phyloP scores from a whole-genome alignment of 2,113 vertebrate species.

The Pelusios castaneus region DNA sequence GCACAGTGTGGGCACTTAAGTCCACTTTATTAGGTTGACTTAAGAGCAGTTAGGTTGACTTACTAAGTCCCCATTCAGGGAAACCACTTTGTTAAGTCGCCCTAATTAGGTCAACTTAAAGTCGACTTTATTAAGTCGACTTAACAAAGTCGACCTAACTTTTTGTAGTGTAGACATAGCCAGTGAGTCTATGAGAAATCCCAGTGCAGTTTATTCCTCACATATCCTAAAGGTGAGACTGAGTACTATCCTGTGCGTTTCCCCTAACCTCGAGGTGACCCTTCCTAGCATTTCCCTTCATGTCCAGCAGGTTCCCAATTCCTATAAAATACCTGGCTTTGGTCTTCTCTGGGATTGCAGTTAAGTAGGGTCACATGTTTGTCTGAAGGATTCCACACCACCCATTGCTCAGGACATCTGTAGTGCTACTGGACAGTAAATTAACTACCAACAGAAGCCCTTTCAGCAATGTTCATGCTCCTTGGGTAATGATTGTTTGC shows the following conservation, averaged over 20 bases:
- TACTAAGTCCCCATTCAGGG: too few species aligned
- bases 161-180: too few species aligned
- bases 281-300: not conserved
- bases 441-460: slow-evolving; percentile 13
- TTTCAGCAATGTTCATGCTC: not conserved
- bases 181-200: too few species aligned
- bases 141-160: too few species aligned
- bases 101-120: too few species aligned
- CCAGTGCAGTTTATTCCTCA: not conserved
- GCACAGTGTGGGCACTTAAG: too few species aligned
- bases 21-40: too few species aligned
- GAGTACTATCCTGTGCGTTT: not conserved
- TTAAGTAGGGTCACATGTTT: not conserved
- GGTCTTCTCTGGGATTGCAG: not conserved
- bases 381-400: not conserved
- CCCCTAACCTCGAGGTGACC: not conserved
- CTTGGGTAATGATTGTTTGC: not conserved
- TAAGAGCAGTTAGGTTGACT: too few species aligned
- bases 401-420: not conserved
- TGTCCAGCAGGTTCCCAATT: not conserved
- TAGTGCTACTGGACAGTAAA: slow-evolving; percentile 18
- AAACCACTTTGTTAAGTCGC: too few species aligned
- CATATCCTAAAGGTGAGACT: not conserved
- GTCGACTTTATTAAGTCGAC: too few species aligned
- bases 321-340: not conserved